A percentile compares a stretch with the other conserved stretches of the same genome.
Evolutionary conservation across 2,888 invertebrate genomes (phyloP).

Genomic region (Archips xylosteana): DNA sequence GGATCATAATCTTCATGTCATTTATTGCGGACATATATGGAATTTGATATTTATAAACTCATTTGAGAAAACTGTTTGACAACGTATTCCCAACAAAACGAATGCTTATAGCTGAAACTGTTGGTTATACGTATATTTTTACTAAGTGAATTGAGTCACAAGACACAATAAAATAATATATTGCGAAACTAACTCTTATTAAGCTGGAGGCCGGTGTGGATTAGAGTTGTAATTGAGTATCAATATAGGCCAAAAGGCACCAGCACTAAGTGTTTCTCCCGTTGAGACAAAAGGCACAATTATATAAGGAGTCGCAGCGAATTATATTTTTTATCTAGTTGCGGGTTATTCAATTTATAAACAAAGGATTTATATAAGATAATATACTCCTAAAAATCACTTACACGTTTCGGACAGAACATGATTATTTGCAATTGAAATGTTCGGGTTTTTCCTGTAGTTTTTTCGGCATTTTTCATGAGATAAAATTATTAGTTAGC

Average conservation of each 20-base stretch:
- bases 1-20: too few relatives aligned
- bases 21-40: too few relatives aligned
- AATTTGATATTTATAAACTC: too few relatives aligned
- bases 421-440: neutral
- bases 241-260: neutral
- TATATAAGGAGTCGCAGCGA: neutral
- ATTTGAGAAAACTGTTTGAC: neutral
- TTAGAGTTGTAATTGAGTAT: neutral
- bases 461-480: neutral
- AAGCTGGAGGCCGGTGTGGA: neutral
- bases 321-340: neutral
- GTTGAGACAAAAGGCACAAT: constrained; percentile 3
- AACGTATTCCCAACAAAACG: neutral
- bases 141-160: neutral
- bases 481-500: neutral
- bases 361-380: neutral
- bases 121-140: neutral
- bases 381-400: neutral
- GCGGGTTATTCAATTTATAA: neutral
- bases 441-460: neutral
- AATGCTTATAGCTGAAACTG: neutral
- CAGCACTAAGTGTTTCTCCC: neutral
- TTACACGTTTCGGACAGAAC: neutral
- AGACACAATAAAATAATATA: neutral
- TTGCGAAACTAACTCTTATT: neutral